phyloP scores from a whole-genome alignment of 2,888 invertebrate genomes.

The Drosophila percnosoma region DNA sequence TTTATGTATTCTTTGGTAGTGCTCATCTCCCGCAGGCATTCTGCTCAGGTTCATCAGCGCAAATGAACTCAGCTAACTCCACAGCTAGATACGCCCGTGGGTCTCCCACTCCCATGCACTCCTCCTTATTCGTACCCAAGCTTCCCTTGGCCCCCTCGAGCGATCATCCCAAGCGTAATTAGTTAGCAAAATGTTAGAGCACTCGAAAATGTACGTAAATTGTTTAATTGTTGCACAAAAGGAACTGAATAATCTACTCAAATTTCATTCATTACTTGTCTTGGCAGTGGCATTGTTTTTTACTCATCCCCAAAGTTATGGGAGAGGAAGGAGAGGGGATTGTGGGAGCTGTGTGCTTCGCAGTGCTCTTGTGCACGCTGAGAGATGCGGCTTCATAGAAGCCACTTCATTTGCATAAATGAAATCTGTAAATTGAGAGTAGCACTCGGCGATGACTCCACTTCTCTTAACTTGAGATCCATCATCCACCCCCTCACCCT shows the following conservation, averaged over 20 bases:
- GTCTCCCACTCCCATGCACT: not conserved
- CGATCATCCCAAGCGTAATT: conserved; percentile 58
- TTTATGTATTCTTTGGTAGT: conserved; percentile 45
- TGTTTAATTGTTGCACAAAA: conserved; percentile 77
- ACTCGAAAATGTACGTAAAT: conserved; percentile 71
- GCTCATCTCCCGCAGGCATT: conserved; percentile 37
- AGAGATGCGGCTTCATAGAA: conserved; percentile 58
- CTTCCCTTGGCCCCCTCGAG: not conserved
- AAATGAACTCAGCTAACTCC: conserved; percentile 51
- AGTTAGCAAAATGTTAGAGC: conserved; percentile 73
- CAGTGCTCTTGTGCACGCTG: conserved; percentile 29
- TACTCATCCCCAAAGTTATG: not conserved
- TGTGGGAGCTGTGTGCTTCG: conserved; percentile 4
- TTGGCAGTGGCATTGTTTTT: conserved; percentile 32
- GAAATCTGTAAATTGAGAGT: conserved; percentile 78
- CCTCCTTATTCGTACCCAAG: not conserved
- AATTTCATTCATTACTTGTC: conserved; percentile 75
- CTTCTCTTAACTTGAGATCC: not conserved
- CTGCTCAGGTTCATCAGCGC: conserved; percentile 56
- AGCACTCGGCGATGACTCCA: conserved; percentile 56
- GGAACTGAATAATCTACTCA: conserved; percentile 76
- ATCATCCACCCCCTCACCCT: not conserved
- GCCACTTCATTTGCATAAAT: conserved; percentile 80
- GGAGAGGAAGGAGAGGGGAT: not conserved
- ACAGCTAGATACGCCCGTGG: conserved; percentile 12